Conservation (phyloP, 2,113 vertebrate genomes). For the Gavialis gangeticus region DNA sequence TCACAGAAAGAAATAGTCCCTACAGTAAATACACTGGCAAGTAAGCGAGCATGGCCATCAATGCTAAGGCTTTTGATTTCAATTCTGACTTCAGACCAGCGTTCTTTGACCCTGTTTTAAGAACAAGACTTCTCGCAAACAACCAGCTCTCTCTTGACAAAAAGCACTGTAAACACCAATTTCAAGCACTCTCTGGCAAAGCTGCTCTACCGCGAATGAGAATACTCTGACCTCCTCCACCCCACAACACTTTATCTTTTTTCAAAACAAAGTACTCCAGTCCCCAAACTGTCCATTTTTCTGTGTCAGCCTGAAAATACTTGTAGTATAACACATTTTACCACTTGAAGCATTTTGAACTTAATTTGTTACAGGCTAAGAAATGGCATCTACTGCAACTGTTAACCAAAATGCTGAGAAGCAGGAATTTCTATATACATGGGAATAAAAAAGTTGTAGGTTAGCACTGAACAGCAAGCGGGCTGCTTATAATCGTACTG, state of each 20-base stretch:
- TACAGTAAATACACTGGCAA: not conserved
- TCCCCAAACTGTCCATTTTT: not conserved
- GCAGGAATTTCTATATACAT: not conserved
- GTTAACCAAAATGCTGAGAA: not conserved
- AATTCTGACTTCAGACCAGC: not conserved
- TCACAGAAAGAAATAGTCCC: not conserved
- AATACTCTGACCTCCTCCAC: not conserved
- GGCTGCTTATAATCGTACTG: fast-evolving
- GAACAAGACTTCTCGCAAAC: not conserved
- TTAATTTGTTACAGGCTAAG: not conserved
- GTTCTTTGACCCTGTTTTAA: not conserved
- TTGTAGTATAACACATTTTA: not conserved
- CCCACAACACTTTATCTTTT: not conserved
- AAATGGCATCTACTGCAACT: not conserved
- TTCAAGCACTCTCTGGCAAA: not conserved
- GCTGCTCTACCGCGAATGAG: not conserved
- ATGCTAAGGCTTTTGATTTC: not conserved
- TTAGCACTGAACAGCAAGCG: not conserved
- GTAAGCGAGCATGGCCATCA: not conserved
- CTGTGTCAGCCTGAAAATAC: not conserved
- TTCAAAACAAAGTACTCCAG: not conserved
- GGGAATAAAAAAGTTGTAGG: not conserved
- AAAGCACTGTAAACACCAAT: not conserved
- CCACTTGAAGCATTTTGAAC: not conserved
- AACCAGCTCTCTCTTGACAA: not conserved